Conservation (phyloP, 2,888 invertebrate species). For the Petrophora chlorosata region DNA sequence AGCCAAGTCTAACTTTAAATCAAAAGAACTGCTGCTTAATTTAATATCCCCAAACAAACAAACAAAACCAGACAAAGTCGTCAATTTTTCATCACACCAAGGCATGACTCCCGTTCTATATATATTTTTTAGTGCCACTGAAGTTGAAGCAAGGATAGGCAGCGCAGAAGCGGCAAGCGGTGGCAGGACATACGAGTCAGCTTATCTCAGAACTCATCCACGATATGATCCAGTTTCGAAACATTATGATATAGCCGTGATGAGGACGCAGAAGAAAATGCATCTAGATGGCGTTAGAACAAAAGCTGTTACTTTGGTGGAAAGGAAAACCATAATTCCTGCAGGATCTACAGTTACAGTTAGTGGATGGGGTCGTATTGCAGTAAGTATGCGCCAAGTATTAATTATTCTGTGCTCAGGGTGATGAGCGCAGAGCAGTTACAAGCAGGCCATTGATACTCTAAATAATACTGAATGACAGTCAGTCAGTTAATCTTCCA, state of each 20-base stretch:
- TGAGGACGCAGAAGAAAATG: conserved; percentile 8
- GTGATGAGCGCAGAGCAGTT: no score
- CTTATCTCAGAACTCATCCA: not conserved
- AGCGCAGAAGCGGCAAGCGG: not conserved
- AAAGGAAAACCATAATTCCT: not conserved
- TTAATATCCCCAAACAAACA: no score
- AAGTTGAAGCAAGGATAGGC: conserved; percentile 3
- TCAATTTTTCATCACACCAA: no score
- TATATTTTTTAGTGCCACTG: conserved; percentile 1
- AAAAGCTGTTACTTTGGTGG: not conserved
- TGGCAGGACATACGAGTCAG: not conserved
- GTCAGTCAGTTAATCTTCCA: no score
- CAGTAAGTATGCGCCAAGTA: no score
- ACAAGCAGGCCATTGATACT: no score
- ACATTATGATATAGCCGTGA: conserved; percentile 4
- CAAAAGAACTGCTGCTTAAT: no score
- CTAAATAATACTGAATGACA: no score
- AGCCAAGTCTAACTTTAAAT: no score
- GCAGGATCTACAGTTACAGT: conserved; percentile 3
- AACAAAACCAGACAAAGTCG: no score
- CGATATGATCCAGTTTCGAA: conserved; percentile 3
- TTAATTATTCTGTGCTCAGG: no score
- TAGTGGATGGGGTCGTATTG: conserved; percentile 11
- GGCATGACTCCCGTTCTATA: no score
- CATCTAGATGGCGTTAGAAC: conserved; percentile 4